A percentile compares a stretch with the other conserved stretches of the same genome.
These are phyloP conservation scores for Colistium nudipinnis DNA, from an alignment of 2,113 vertebrate genomes.

Conservation along the genomic window DNA sequence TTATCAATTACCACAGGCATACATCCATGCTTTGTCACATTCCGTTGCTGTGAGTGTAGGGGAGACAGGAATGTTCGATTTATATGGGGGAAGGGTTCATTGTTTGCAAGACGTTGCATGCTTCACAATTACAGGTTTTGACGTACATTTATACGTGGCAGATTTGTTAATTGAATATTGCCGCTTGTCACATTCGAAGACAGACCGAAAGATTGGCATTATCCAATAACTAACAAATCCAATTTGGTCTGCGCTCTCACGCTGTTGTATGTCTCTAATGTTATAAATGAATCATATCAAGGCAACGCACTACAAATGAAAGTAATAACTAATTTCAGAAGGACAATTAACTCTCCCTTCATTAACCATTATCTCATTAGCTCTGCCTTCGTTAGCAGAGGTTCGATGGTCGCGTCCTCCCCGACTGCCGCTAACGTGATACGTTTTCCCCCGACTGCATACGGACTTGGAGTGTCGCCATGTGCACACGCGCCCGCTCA, in stretches of 20 bases:
- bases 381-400: conserved; percentile 64
- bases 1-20: neutral
- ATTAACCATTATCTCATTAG: conserved; percentile 73
- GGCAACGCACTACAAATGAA: conserved; percentile 55
- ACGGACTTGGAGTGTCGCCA: conserved; percentile 15
- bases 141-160: neutral
- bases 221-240: conserved; percentile 56
- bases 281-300: conserved; percentile 54
- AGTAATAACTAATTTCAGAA: conserved; percentile 68
- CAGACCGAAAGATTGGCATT: conserved; percentile 21
- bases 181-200: conserved; percentile 1
- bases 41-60: neutral
- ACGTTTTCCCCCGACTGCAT: conserved; percentile 28
- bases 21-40: neutral
- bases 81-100: neutral
- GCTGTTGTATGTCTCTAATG: conserved; percentile 3
- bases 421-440: conserved; percentile 25
- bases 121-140: no score
- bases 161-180: conserved; percentile 3
- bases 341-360: conserved; percentile 69
- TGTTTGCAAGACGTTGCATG: no score
- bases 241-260: conserved; percentile 33
- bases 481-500: neutral
- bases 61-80: no score
- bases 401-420: conserved; percentile 43